Evolutionary conservation across 2,797 vertebrate species (phyloP).

Genomic region (Trachops cirrhosus): DNA sequence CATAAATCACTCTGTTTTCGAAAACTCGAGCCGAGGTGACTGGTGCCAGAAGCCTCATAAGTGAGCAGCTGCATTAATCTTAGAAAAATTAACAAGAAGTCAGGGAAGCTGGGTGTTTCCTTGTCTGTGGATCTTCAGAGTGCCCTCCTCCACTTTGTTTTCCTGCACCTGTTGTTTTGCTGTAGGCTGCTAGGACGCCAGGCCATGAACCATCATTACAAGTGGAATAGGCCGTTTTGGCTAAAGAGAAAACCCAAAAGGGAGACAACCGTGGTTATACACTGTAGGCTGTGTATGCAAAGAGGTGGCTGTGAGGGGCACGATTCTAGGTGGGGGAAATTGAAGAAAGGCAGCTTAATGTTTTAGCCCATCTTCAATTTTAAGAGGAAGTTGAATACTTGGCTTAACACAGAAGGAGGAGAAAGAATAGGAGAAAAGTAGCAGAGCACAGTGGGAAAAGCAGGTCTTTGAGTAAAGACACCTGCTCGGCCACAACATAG

Average conservation of each 20-base stretch:
- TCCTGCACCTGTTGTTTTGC: constrained; percentile 30
- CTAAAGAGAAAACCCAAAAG: not conserved
- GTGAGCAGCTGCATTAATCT: constrained; percentile 50
- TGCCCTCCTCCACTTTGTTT: not conserved
- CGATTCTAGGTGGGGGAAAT: not conserved
- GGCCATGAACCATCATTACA: not conserved
- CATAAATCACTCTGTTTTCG: constrained; percentile 18
- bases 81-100: not conserved
- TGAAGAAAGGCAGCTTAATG: not conserved
- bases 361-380: constrained; percentile 13
- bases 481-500: not conserved
- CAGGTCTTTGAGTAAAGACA: not conserved
- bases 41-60: not conserved
- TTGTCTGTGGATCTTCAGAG: not conserved
- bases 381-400: not conserved
- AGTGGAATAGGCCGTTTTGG: constrained; percentile 33
- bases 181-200: not conserved
- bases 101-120: not conserved
- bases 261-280: not conserved
- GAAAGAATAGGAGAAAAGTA: not conserved
- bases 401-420: not conserved
- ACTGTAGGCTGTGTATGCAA: not conserved
- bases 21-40: not conserved
- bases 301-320: not conserved
- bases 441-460: not conserved